A percentile compares a stretch with the other conserved stretches of the same genome.
phyloP scores from a whole-genome alignment of 2,797 vertebrate species.

The Tenualosa ilisha region DNA sequence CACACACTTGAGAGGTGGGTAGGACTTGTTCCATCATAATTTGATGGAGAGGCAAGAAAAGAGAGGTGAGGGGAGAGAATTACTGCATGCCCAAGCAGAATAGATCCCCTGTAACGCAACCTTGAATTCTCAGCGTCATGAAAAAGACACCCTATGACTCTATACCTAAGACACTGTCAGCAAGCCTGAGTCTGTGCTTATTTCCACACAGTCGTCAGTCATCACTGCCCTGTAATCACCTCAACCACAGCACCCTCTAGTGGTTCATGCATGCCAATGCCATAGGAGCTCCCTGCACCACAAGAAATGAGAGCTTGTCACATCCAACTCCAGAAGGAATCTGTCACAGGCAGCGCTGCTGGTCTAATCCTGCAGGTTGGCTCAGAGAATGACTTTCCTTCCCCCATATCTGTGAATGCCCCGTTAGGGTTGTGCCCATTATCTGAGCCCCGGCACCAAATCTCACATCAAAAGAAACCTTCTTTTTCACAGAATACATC shows the following conservation, averaged over 20 bases:
- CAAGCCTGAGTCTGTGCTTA: neutral
- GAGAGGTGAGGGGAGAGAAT: neutral
- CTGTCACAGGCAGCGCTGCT: neutral
- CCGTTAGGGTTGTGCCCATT: neutral
- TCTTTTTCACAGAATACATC: neutral
- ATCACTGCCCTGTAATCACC: neutral
- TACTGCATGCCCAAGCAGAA: neutral
- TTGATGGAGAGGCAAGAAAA: neutral
- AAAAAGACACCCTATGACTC: conserved; percentile 1
- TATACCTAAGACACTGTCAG: neutral
- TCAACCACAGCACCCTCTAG: conserved; percentile 2
- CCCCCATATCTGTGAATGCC: neutral
- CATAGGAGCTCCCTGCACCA: neutral
- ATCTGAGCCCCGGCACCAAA: neutral
- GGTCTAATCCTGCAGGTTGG: neutral
- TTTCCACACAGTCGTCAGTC: neutral
- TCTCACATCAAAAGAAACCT: conserved; percentile 25
- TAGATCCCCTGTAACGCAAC: neutral
- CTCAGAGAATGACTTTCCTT: neutral
- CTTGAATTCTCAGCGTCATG: neutral
- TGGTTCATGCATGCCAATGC: neutral
- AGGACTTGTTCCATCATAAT: too few relatives aligned
- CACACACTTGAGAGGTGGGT: neutral
- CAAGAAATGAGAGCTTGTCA: conserved; percentile 13
- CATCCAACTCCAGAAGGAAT: conserved; percentile 12